Evolutionary conservation across 2,113 vertebrate species (phyloP).

Genomic region (Pontoporia blainvillei): DNA sequence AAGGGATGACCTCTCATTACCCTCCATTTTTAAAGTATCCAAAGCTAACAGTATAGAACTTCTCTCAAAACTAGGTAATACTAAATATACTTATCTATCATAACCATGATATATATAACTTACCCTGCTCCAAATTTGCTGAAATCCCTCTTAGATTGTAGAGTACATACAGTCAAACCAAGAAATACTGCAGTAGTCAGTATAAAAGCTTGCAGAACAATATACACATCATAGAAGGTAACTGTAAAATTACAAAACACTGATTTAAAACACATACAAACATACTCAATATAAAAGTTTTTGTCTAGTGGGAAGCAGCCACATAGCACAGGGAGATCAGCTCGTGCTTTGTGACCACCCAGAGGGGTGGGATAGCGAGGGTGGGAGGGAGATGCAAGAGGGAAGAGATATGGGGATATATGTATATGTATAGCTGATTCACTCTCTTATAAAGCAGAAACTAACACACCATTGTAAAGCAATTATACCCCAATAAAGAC

Average conservation of each 20-base stretch:
- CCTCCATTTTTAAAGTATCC: not conserved
- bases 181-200: conserved; percentile 92
- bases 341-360: too few species aligned
- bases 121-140: conserved; percentile 94
- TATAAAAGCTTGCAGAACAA: conserved; percentile 91
- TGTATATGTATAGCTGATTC: too few species aligned
- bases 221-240: conserved; percentile 90
- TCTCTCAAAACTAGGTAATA: not conserved
- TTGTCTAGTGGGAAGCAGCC: too few species aligned
- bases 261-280: conserved; percentile 26
- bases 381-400: too few species aligned
- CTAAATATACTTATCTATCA: not conserved
- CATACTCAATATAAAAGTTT: not conserved
- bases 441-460: too few species aligned
- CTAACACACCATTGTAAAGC: too few species aligned
- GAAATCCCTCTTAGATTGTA: conserved; percentile 96
- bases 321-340: too few species aligned
- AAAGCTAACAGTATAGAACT: not conserved
- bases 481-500: too few species aligned
- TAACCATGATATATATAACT: conserved; percentile 56
- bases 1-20: not conserved
- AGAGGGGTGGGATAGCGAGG: too few species aligned
- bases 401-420: too few species aligned
- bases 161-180: conserved; percentile 91
- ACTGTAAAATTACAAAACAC: conserved; percentile 81